Base-by-base conservation (phyloP, 2,888 invertebrate species). In the Acronicta leporina region DNA sequence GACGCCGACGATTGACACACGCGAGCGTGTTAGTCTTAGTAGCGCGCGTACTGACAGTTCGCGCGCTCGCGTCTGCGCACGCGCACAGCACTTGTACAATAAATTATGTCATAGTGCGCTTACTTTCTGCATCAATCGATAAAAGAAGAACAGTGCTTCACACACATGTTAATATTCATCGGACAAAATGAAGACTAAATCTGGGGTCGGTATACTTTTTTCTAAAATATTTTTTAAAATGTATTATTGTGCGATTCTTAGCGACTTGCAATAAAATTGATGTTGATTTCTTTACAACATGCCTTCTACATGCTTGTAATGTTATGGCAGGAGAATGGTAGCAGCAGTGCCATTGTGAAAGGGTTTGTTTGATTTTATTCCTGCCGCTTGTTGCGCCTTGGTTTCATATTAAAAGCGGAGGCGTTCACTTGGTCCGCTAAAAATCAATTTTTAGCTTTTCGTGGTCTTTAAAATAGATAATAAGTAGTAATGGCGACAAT, bases 1-100 rank as follows among this genome's bases (percentile, higher is more conserved):
- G 42, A 55, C 40, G 38, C 46, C 55, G 40, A 27, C 53, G 52
- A 53, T 69, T 65, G 69, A 63, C 63, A 68, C 46, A 43, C 52
- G 50, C 48, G 46, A 64, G 63, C 58, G 52, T 50, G 71, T 75
- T 20, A 20, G 20, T 20, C 20, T 20, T 81, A 86, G 89, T 87
- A 66, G 75, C 82, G 79, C 77, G 86, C 83, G 85, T 81, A 76
- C 77, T 74, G 77, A 83, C 82, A 75, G 71, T 75, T 79, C 65
- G 86, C 78, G 84, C 87, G 84, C 84, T 76, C 84, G 85, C 68
- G 61, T 80, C 71, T 59, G 82, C 86, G 85, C 82, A 66, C 62
- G 83, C 83, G 85, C 81, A 63, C 35, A 27, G 33, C 27, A 50
- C 63, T 58, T 41, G 27, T 43, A 9, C 38, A 57, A 62, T 66